Conservation (phyloP, 2,113 vertebrate genomes). For the Ceyx cyanopectus region DNA sequence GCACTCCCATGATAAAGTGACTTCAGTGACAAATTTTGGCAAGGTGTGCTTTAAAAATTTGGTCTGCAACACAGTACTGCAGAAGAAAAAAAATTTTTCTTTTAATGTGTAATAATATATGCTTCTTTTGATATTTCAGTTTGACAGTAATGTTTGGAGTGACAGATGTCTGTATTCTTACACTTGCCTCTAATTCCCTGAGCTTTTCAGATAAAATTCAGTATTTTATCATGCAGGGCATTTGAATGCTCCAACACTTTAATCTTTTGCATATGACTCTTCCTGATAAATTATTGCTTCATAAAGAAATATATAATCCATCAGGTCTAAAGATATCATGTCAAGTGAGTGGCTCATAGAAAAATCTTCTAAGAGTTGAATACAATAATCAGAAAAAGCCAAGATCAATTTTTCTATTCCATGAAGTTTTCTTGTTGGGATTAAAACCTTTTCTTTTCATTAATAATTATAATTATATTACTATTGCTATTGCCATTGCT, state of each 20-base stretch:
- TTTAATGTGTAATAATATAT: not conserved
- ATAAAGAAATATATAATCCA: not conserved
- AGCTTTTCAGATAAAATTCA: not conserved
- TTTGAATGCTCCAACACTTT: not conserved
- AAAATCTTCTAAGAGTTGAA: not conserved
- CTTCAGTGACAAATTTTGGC: not conserved
- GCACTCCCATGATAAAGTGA: accelerated
- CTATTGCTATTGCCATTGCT: not conserved
- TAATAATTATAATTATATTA: not conserved
- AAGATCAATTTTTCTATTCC: not conserved
- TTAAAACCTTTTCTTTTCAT: not conserved
- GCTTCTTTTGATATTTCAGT: not conserved
- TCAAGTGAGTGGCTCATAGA: not conserved
- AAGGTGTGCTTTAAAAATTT: not conserved
- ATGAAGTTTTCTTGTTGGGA: not conserved
- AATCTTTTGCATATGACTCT: not conserved
- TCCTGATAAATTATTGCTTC: not conserved
- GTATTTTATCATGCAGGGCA: not conserved
- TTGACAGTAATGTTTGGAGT: not conserved
- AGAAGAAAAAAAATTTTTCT: not conserved
- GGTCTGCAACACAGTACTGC: not conserved
- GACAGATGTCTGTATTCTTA: not conserved
- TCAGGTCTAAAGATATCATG: not conserved
- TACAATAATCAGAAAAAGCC: not conserved
- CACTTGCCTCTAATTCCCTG: not conserved